Evolutionary conservation across 2,113 vertebrate genomes (phyloP).

Genomic region (Rhinogobius similis): DNA sequence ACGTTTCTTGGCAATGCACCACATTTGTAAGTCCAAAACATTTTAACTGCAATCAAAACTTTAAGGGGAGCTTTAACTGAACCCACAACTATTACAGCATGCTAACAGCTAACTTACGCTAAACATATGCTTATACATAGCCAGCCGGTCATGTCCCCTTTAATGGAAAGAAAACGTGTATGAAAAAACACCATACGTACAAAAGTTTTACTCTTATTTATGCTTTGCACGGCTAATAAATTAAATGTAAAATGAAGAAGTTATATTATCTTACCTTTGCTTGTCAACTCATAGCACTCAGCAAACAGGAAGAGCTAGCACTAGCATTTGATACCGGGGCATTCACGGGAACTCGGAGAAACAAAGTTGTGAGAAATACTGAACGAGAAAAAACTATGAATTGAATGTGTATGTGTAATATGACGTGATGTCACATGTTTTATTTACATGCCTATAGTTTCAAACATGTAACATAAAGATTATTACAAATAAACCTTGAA

Average conservation of each 20-base stretch:
- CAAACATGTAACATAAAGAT: too few relatives aligned
- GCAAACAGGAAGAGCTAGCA: constrained; percentile 29
- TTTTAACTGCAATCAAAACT: neutral
- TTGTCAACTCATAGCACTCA: constrained; percentile 60
- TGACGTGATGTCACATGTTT: too few relatives aligned
- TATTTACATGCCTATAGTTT: neutral
- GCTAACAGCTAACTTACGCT: too few relatives aligned
- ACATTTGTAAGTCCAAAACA: too few relatives aligned
- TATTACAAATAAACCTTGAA: too few relatives aligned
- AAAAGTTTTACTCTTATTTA: neutral
- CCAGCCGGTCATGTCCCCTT: neutral
- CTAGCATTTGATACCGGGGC: constrained; percentile 28
- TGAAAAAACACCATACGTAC: too few relatives aligned
- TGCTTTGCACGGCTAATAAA: neutral
- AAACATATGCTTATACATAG: constrained; percentile 12
- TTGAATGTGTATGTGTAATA: neutral
- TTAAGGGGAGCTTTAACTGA: neutral
- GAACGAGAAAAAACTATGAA: neutral
- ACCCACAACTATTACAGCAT: constrained; percentile 14
- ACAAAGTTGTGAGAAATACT: neutral
- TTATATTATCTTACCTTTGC: constrained; percentile 44
- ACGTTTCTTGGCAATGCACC: too few relatives aligned
- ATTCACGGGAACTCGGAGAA: constrained; percentile 1
- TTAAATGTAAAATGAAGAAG: neutral
- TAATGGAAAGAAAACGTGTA: neutral